Evolutionary conservation across 2,888 invertebrate genomes (phyloP).

Genomic region (Scrobipalpa atriplicella): DNA sequence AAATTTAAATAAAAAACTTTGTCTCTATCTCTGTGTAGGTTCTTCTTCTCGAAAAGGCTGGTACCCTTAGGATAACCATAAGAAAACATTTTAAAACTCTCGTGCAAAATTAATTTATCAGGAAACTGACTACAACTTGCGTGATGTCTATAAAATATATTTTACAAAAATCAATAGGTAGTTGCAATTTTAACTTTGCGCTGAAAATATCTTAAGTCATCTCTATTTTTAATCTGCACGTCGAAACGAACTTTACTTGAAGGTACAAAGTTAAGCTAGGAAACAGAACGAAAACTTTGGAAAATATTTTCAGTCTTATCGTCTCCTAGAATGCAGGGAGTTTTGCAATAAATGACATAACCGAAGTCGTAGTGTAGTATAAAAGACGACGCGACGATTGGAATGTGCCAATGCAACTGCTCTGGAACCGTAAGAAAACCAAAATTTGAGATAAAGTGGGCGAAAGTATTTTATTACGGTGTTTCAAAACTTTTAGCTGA

Average conservation of each 20-base stretch:
- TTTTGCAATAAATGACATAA: slow-evolving; percentile 25
- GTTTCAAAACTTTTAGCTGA: neutral
- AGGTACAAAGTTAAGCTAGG: slow-evolving; percentile 12
- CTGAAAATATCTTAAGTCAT: neutral
- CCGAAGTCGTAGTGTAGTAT: slow-evolving; percentile 3
- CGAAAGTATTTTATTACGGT: neutral
- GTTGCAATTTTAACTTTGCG: neutral
- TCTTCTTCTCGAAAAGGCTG: too few species aligned
- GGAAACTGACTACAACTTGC: neutral
- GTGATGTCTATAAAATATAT: neutral
- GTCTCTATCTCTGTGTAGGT: neutral
- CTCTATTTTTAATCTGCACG: slow-evolving; percentile 12
- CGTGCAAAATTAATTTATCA: too few species aligned
- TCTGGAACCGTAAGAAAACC: slow-evolving; percentile 3
- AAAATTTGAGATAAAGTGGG: slow-evolving; percentile 1
- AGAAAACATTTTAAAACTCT: too few species aligned
- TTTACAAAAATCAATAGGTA: neutral
- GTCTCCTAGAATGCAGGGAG: slow-evolving; percentile 17
- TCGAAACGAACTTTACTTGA: neutral
- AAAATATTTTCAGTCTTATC: slow-evolving; percentile 27
- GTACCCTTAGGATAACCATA: too few species aligned
- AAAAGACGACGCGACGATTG: slow-evolving; percentile 5
- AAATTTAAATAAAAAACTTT: neutral
- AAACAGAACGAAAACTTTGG: slow-evolving; percentile 21
- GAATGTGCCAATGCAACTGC: slow-evolving; percentile 1